Conservation (phyloP, 2,113 vertebrate genomes). For the Chionomys nivalis region DNA sequence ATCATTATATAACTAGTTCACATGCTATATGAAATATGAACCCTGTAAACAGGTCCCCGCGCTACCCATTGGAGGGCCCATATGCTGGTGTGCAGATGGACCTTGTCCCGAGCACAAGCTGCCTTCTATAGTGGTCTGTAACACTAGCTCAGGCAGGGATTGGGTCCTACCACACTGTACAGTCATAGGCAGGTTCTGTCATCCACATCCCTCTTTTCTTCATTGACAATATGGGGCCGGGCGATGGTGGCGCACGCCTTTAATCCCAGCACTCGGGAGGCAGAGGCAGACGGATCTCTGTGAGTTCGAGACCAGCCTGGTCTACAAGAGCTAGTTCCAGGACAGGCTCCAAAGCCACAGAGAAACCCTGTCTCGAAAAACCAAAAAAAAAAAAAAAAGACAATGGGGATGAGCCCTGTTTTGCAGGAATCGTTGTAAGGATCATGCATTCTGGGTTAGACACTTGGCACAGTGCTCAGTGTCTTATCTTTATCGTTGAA, state of each 20-base stretch:
- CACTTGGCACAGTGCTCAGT: neutral
- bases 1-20: neutral
- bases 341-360: too few species aligned
- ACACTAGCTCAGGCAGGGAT: neutral
- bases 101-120: neutral
- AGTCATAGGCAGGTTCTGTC: neutral
- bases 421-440: neutral
- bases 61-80: neutral
- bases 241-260: too few species aligned
- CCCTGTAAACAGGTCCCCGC: neutral
- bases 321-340: too few species aligned
- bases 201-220: neutral
- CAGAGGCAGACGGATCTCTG: too few species aligned
- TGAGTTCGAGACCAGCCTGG: too few species aligned
- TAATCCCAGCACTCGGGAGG: too few species aligned
- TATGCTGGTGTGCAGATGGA: too few species aligned
- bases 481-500: neutral
- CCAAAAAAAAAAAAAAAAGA: too few species aligned
- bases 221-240: neutral
- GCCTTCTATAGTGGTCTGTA: neutral
- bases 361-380: too few species aligned
- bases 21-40: neutral
- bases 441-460: neutral
- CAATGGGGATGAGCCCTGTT: neutral
- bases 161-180: fast-evolving